These are phyloP conservation scores for Fukomys damarensis DNA, from an alignment of 2,113 vertebrate genomes.

Conservation along the genomic window DNA sequence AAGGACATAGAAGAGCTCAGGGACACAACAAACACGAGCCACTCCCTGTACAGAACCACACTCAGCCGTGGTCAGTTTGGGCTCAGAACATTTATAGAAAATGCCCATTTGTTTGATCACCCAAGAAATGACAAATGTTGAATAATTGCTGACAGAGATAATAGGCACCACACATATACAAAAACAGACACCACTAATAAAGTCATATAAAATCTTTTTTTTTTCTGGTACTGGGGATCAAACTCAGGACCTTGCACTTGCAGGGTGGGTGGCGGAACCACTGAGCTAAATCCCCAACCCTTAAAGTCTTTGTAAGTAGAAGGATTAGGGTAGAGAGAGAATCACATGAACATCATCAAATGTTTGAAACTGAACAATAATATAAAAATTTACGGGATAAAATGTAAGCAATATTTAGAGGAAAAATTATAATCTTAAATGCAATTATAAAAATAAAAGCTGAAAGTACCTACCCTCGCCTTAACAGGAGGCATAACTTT, in stretches of 20 bases:
- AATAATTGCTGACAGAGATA: background rate
- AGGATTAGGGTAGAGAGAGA: background rate
- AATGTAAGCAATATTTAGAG: background rate
- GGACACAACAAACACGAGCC: too few species aligned
- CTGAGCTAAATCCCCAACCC: too few species aligned
- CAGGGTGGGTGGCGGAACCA: too few species aligned
- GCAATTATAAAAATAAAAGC: background rate
- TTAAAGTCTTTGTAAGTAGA: too few species aligned
- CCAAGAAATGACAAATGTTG: background rate
- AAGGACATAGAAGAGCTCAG: background rate
- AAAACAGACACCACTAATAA: background rate
- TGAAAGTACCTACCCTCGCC: background rate
- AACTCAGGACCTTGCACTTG: too few species aligned
- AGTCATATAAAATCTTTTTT: background rate
- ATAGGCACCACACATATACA: background rate
- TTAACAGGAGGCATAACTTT: background rate
- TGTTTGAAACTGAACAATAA: background rate
- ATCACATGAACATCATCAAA: background rate
- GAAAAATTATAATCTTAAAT: background rate
- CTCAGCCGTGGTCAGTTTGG: accelerated
- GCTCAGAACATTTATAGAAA: background rate
- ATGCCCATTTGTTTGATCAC: accelerated
- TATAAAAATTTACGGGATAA: background rate
- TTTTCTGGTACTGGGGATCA: too few species aligned
- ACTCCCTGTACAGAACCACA: background rate